These are phyloP conservation scores for Rissa tridactyla DNA, from an alignment of 2,113 vertebrate genomes.

Conservation along the genomic window DNA sequence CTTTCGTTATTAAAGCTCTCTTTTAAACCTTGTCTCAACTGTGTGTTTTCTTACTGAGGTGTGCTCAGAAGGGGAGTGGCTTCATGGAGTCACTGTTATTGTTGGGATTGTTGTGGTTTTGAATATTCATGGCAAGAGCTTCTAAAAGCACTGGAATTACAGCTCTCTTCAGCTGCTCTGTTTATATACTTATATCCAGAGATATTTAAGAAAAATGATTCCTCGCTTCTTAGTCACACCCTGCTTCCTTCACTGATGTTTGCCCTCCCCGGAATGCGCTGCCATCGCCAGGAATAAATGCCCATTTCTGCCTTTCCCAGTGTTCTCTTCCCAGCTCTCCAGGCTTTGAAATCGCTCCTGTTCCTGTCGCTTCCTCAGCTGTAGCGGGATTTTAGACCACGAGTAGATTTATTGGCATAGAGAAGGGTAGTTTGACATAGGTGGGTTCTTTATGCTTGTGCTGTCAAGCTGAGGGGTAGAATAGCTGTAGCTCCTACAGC, in stretches of 20 bases:
- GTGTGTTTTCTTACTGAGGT: neutral
- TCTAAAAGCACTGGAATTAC: neutral
- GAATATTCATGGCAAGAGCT: neutral
- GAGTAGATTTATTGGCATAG: fast-evolving
- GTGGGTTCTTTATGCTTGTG: fast-evolving
- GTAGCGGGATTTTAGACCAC: neutral
- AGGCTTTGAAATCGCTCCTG: neutral
- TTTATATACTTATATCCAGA: neutral
- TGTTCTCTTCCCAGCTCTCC: neutral
- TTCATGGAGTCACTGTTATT: neutral
- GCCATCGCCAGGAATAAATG: neutral
- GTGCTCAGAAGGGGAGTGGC: neutral
- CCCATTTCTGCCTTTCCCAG: neutral
- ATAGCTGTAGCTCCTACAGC: neutral
- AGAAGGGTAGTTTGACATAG: neutral
- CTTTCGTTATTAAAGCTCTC: conserved; percentile 84
- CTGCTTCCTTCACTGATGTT: neutral
- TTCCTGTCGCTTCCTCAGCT: fast-evolving
- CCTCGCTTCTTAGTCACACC: fast-evolving
- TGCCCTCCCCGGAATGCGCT: neutral
- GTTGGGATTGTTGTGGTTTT: no score
- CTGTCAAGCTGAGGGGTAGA: neutral
- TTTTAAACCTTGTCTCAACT: neutral
- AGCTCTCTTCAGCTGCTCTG: neutral
- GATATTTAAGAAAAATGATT: neutral